phyloP scores from a whole-genome alignment of 2,113 vertebrate genomes.

The Pelmatolapia mariae region DNA sequence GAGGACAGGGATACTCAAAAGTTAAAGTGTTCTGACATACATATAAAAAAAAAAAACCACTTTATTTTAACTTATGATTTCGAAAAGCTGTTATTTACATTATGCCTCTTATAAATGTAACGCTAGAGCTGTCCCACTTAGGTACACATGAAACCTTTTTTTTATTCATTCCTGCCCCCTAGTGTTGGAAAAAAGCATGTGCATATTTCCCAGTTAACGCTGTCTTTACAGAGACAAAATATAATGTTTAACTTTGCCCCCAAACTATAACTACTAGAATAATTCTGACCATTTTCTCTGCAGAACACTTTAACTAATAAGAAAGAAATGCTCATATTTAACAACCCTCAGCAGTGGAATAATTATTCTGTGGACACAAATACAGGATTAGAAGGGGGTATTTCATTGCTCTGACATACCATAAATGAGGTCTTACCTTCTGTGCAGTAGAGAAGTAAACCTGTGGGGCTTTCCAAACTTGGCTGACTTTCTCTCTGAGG shows the following conservation, averaged over 20 bases:
- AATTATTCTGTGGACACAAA: neutral
- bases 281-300: neutral
- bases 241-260: neutral
- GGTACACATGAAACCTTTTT: neutral
- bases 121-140: neutral
- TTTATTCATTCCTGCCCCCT: constrained; percentile 40
- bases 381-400: neutral
- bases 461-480: constrained; percentile 51
- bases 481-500: constrained; percentile 61
- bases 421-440: constrained; percentile 42
- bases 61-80: neutral
- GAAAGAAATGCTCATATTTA: neutral
- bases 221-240: neutral
- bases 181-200: constrained; percentile 25
- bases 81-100: neutral
- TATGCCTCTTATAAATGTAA: neutral
- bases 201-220: neutral
- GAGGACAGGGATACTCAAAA: neutral
- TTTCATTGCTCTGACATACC: neutral
- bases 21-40: neutral
- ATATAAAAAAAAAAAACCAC: neutral
- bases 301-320: neutral
- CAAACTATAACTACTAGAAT: neutral
- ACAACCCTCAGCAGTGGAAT: neutral
- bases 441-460: constrained; percentile 38